Evolutionary conservation across 2,888 invertebrate genomes (phyloP), one percentile per base, ranked within the genome.

Genomic region (Rhagonycha fulva): DNA sequence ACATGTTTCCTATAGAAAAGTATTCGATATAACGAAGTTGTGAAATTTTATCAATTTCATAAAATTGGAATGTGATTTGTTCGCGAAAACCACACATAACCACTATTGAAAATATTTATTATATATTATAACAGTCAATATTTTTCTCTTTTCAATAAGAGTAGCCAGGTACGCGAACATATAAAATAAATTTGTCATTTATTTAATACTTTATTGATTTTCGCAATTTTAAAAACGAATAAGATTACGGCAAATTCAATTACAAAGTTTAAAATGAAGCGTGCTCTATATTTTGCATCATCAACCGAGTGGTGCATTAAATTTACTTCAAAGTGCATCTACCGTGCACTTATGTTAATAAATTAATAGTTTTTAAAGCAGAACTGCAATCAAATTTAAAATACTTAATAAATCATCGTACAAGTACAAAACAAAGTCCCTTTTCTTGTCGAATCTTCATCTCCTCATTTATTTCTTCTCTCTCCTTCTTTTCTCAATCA

Each of bases 1-100:
- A 24, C n/a, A 66, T 66, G 24, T 72, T 68, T 14, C 61, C 23
- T 61, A 68, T 72, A 62, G 72, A 72, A 72, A 72, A 68, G 72
- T 72, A 60, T 72, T 72, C 68, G 30, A 24, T 68, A 68, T 68
- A 72, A 72, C 67, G 68, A 30, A 72, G 62, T 61, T 72, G 71
- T 72, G 71, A 72, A 72, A 66, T 72, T 72, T 72, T 72, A 72
- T 68, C 72, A 72, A 72, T 72, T 72, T 72, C 72, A 72, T 72
- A 72, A 72, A 72, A 72, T 72, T 72, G 72, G 62, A 72, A 72
- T 72, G 72, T 72, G 72, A 72, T 72, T 72, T 72, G 72, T 68
- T 67, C 68, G 68, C 28, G 72, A 62, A 68, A 60, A 62, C 72
- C 72, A 47, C 47, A 68, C 72, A 72, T 72, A 72, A 72, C 47